A percentile compares a stretch with the other conserved stretches of the same genome.
phyloP scores from a whole-genome alignment of 1,140 invertebrate genomes.

The Zaprionus vittiger region DNA sequence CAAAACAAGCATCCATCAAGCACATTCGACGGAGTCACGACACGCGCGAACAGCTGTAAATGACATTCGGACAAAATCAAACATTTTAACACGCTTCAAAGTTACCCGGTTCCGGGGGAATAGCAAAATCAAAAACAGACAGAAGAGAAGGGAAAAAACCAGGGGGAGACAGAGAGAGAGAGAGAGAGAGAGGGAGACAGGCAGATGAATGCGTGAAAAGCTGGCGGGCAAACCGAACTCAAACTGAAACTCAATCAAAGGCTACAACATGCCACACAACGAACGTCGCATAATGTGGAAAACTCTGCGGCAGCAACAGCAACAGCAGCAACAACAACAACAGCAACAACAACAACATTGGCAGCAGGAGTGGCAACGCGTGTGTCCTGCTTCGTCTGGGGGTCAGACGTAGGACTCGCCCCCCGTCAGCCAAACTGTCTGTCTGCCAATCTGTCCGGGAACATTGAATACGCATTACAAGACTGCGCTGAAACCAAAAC shows the following conservation, averaged over 20 bases:
- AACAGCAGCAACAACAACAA: conserved; percentile 4
- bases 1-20: conserved; percentile 57
- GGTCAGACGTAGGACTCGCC: conserved; percentile 63
- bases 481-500: conserved; percentile 76
- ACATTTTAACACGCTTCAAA: conserved; percentile 80
- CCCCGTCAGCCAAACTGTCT: conserved; percentile 40
- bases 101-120: conserved; percentile 47
- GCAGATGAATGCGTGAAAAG: conserved; percentile 70
- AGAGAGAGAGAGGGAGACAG: background rate
- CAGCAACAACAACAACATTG: conserved; percentile 22
- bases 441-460: conserved; percentile 67
- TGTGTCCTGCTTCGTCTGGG: conserved; percentile 74
- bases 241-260: conserved; percentile 76
- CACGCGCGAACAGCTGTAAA: conserved; percentile 71
- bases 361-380: conserved; percentile 44
- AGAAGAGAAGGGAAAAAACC: background rate
- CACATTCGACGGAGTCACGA: conserved; percentile 28
- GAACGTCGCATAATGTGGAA: conserved; percentile 71
- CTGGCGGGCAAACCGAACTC: conserved; percentile 49
- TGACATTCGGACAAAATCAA: conserved; percentile 80
- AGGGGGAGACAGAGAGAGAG: background rate
- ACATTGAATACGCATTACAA: conserved; percentile 82
- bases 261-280: conserved; percentile 63
- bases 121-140: conserved; percentile 25
- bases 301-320: conserved; percentile 40